Evolutionary conservation across 2,113 vertebrate genomes (phyloP).

Genomic region (Willisornis vidua): DNA sequence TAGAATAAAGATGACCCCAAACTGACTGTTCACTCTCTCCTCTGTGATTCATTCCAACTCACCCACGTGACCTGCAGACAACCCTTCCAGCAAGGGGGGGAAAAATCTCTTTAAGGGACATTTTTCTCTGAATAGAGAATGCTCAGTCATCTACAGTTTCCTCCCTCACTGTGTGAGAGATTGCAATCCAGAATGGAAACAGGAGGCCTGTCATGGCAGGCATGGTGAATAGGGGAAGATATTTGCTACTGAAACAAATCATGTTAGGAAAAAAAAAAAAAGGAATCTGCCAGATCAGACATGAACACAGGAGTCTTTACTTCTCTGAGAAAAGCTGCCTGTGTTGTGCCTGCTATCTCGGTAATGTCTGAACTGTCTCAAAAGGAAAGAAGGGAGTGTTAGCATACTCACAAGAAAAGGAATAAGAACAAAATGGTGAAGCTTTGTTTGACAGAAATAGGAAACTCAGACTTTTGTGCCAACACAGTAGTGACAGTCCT

Average conservation of each 20-base stretch:
- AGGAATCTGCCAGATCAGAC: neutral
- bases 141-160: neutral
- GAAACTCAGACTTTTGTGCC: neutral
- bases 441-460: neutral
- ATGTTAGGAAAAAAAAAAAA: neutral
- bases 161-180: neutral
- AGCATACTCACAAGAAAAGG: neutral
- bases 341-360: neutral
- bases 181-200: neutral
- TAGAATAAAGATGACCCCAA: neutral
- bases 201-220: neutral
- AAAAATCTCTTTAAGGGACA: neutral
- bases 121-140: neutral
- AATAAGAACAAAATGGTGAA: neutral
- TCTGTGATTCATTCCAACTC: slow-evolving; percentile 18
- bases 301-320: neutral
- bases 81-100: neutral
- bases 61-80: neutral
- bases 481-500: neutral
- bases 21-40: neutral
- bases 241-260: neutral
- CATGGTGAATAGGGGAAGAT: neutral
- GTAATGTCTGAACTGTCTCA: neutral
- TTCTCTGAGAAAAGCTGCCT: neutral
- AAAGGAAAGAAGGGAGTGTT: neutral